Conservation (phyloP, 92 coral and sea anemone species). For the Muricea muricata region DNA sequence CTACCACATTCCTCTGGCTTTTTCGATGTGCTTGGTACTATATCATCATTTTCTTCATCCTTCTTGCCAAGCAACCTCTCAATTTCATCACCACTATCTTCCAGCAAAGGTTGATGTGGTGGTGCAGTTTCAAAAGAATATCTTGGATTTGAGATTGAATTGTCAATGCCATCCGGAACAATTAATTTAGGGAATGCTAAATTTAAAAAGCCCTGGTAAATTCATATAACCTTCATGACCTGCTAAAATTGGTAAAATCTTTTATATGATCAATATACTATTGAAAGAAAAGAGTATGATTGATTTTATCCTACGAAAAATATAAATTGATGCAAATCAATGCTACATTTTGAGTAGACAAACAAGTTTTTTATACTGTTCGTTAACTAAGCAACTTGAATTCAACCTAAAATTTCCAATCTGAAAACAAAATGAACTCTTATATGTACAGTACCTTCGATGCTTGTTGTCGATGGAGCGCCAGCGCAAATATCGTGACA, state of each 20-base stretch:
- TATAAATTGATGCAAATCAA: too few species aligned
- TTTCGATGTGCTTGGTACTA: background rate
- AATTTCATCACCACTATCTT: constrained; percentile 19
- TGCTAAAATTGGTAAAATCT: too few species aligned
- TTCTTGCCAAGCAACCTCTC: background rate
- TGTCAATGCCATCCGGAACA: background rate
- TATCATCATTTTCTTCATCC: background rate
- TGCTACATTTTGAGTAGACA: too few species aligned
- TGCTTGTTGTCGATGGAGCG: background rate
- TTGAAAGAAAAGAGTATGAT: too few species aligned
- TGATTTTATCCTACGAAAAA: too few species aligned
- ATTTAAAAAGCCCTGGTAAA: background rate
- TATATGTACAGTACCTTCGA: too few species aligned
- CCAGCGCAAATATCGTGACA: background rate
- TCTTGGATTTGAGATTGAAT: background rate
- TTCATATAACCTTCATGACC: background rate
- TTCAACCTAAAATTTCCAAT: too few species aligned
- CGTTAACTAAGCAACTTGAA: too few species aligned
- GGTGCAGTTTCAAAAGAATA: background rate
- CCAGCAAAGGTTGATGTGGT: background rate
- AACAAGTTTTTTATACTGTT: too few species aligned
- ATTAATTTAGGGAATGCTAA: background rate
- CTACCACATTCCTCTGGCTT: background rate
- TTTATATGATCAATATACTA: too few species aligned
- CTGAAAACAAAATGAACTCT: too few species aligned